Evolutionary conservation across 2,797 vertebrate species (phyloP).

Genomic region (Acomys russatus): DNA sequence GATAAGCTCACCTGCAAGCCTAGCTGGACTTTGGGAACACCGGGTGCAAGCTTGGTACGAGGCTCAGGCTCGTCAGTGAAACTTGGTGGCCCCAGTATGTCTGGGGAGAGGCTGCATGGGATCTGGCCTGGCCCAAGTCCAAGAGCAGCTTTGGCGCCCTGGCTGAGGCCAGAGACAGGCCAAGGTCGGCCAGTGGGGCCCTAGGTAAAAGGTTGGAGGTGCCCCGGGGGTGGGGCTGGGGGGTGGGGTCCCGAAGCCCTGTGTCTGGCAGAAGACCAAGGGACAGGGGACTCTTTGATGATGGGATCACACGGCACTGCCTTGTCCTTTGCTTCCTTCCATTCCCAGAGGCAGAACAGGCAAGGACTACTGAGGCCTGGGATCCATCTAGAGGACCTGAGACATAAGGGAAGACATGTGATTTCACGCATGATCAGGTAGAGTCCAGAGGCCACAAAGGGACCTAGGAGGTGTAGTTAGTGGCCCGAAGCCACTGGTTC

Average conservation of each 20-base stretch:
- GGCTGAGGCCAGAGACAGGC: slow-evolving; percentile 67
- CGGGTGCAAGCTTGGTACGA: fast-evolving
- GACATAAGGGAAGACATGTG: fast-evolving
- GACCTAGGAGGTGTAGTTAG: fast-evolving
- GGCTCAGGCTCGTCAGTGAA: not conserved
- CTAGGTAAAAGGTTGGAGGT: slow-evolving; percentile 57
- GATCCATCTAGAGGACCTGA: not conserved
- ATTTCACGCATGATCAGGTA: not conserved
- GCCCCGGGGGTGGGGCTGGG: not conserved
- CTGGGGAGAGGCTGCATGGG: not conserved
- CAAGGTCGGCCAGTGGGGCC: slow-evolving; percentile 47
- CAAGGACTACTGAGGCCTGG: fast-evolving
- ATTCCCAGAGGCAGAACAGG: too few relatives aligned
- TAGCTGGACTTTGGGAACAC: not conserved
- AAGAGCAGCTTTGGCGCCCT: slow-evolving; percentile 54
- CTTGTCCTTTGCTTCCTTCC: not conserved
- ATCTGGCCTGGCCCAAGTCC: slow-evolving; percentile 60
- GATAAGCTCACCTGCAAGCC: too few relatives aligned
- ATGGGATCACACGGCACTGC: fast-evolving
- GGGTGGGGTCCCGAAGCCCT: not conserved
- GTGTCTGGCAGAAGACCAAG: not conserved
- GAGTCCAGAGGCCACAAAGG: not conserved
- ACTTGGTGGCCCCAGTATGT: not conserved
- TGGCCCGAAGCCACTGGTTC: not conserved
- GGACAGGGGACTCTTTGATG: not conserved